phyloP scores from a whole-genome alignment of 64 coral and sea anemone species.

The Montipora capricornis region DNA sequence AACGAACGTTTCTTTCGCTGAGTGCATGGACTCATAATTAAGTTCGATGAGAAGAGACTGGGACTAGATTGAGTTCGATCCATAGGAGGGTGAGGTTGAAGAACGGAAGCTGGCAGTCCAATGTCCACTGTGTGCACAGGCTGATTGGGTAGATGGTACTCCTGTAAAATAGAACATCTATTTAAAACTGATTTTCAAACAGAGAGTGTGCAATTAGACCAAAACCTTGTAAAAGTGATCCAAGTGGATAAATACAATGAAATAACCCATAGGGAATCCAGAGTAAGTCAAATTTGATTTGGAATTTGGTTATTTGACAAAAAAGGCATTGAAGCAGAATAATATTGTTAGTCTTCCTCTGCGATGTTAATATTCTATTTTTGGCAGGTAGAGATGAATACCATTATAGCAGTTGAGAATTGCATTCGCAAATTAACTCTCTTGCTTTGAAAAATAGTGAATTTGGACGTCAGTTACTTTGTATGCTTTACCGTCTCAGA shows the following conservation, averaged over 20 bases:
- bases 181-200: background rate
- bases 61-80: slow-evolving; percentile 57
- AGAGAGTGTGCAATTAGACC: background rate
- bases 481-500: background rate
- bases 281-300: no score
- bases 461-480: no score
- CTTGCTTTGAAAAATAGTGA: no score
- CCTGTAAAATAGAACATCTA: background rate
- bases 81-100: background rate
- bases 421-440: no score
- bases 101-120: background rate
- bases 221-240: background rate
- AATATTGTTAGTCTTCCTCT: no score
- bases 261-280: no score
- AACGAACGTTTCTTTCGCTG: background rate
- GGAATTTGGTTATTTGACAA: no score
- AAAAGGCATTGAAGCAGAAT: no score
- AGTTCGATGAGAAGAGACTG: slow-evolving; percentile 48
- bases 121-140: slow-evolving; percentile 51
- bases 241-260: no score
- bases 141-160: slow-evolving; percentile 66
- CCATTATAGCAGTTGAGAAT: no score
- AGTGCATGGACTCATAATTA: slow-evolving; percentile 8
- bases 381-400: no score
- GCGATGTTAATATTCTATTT: no score